Percentiles rank a stretch among this genome's conserved stretches.
Conservation (phyloP, 2,113 vertebrate genomes). For the Phyllostomus discolor region DNA sequence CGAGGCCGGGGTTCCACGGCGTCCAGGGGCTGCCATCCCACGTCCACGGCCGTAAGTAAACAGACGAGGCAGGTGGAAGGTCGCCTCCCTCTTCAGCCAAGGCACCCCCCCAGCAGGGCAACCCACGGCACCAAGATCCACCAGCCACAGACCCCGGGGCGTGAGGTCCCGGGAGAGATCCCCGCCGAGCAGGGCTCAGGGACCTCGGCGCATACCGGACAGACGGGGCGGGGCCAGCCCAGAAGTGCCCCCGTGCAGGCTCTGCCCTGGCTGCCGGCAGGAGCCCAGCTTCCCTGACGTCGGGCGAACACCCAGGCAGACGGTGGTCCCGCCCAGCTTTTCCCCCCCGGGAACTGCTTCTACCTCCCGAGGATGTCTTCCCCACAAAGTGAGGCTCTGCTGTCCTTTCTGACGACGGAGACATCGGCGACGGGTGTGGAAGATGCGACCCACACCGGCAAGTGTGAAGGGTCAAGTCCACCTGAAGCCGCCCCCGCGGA, state of each 20-base stretch:
- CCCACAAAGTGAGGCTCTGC: neutral
- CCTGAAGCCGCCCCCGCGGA: neutral
- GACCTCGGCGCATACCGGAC: neutral
- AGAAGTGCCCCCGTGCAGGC: fast-evolving
- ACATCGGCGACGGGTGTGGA: neutral
- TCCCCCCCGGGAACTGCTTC: neutral
- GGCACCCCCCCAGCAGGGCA: neutral
- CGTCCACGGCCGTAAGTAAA: neutral
- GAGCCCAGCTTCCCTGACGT: neutral
- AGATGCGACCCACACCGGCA: neutral
- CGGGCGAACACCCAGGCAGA: neutral
- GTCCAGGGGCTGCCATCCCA: too few relatives aligned
- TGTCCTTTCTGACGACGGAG: neutral
- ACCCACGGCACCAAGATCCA: neutral
- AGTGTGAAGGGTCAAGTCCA: neutral
- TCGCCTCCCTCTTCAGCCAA: neutral
- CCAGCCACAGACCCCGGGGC: neutral
- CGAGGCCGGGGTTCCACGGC: fast-evolving
- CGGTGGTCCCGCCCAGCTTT: neutral
- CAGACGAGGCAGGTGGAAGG: neutral
- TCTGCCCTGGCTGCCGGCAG: neutral
- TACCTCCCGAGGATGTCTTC: neutral
- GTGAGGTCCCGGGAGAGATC: neutral
- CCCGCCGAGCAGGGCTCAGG: neutral
- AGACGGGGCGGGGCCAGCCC: neutral